Evolutionary conservation across 2,888 invertebrate genomes (phyloP).

Genomic region (Brachynemurus nebulosus): DNA sequence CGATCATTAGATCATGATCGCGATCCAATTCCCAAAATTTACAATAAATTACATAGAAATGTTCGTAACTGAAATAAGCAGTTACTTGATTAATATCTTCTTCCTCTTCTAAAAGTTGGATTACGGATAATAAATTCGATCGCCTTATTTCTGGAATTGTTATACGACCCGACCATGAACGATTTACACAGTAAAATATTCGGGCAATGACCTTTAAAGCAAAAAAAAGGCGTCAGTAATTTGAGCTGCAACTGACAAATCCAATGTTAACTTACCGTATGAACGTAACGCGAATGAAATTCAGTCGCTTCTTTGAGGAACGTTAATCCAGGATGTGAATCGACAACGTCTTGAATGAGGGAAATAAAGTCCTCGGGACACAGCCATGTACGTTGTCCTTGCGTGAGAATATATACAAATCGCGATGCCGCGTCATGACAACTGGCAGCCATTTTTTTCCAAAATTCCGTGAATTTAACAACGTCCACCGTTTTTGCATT

Average conservation of each 20-base stretch:
- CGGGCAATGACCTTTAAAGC: constrained; percentile 76
- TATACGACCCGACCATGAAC: constrained; percentile 92
- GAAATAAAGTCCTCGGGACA: constrained; percentile 88
- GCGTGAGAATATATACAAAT: constrained; percentile 74
- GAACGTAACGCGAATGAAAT: constrained; percentile 97
- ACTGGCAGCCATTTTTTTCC: constrained; percentile 70
- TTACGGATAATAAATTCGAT: constrained; percentile 75
- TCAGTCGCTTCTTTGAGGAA: constrained; percentile 96
- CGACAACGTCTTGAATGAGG: constrained; percentile 93
- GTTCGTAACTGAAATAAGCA: constrained; percentile 91
- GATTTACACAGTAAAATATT: constrained; percentile 93
- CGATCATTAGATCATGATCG: constrained; percentile 95
- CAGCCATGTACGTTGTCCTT: constrained; percentile 51
- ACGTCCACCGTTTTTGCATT: constrained; percentile 62
- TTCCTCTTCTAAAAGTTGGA: constrained; percentile 80
- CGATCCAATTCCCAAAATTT: constrained; percentile 99
- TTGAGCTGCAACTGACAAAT: too few species aligned
- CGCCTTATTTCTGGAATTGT: constrained; percentile 77
- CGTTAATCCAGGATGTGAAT: constrained; percentile 92
- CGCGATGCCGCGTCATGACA: constrained; percentile 83
- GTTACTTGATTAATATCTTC: constrained; percentile 94
- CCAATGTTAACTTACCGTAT: constrained; percentile 71
- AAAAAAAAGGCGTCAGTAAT: too few species aligned
- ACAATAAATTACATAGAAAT: constrained; percentile 99
- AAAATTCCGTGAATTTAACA: constrained; percentile 75